Base-by-base conservation (phyloP, 2,113 vertebrate genomes). In the Amphiprion percula region DNA sequence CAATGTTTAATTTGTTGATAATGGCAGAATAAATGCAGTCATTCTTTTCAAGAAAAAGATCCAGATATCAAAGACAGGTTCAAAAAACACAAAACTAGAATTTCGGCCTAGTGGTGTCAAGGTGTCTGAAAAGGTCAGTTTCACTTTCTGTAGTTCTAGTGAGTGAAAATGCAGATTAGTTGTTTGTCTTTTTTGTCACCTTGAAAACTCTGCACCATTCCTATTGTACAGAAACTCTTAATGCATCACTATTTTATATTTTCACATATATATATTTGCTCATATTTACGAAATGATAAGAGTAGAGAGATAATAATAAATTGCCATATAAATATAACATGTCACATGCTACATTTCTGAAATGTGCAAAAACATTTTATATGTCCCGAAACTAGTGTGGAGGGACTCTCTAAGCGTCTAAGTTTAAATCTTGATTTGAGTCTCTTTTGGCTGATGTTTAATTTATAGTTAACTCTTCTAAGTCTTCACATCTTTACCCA, bases 401-500 rank as follows among this genome's bases (percentile, higher is more conserved):
- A 39, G 33, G 10, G 33, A 47, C 50, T 30, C 60, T 41, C 15
- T 17, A 64, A 15, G 19, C 16, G 4, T 55, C 19, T 44, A 64
- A 30, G 17, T 70, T 41, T 10, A 59, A 49, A 50, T 65, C 54
- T 37, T 39, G 26, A 66, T 56, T 60, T 62, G n/a, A 21, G n/a
- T 66, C 39, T 11, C 16, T 62, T 73, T 78, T 67, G 52, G 54
- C 30, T 12, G 0, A 62, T 72, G 68, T 64, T 68, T 54, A 61
- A 85, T 70, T 70, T 26, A 59, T 68, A 59, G 11, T 53, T 55
- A 2, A 63, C 59, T 71, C 68, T 59, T 26, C 41, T 72, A 73
- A 3, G 19, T 68, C 53, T 77, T 55, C 54, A 37, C 21, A 56
- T 71, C 24, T 79, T 50, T 53, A 33, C 41, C 50, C n/a, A 72